Evolutionary conservation across 2,797 vertebrate genomes (phyloP).

Genomic region (Anguilla anguilla): DNA sequence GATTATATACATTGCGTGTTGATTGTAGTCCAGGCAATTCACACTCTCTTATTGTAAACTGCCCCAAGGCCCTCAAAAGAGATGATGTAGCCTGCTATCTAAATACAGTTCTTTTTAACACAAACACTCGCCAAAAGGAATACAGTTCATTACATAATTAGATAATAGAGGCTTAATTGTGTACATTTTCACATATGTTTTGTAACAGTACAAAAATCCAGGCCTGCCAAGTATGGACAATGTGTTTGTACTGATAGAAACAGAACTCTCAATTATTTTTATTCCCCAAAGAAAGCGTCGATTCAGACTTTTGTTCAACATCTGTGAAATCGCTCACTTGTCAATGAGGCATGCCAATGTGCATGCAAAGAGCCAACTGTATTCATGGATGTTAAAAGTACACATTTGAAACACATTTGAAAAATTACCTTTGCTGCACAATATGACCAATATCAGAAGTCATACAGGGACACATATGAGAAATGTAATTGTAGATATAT

Average conservation of each 20-base stretch:
- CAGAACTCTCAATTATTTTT: constrained; percentile 1
- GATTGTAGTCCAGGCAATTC: not conserved
- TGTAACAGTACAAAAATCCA: not conserved
- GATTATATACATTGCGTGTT: not conserved
- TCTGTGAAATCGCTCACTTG: constrained; percentile 48
- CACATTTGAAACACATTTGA: constrained; percentile 8
- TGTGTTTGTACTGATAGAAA: constrained; percentile 9
- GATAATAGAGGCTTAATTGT: not conserved
- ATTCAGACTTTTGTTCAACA: constrained; percentile 13
- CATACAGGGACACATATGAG: constrained; percentile 33
- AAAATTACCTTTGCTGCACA: constrained; percentile 32
- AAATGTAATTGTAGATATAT: not conserved
- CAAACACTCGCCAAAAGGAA: not conserved
- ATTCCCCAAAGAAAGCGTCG: constrained; percentile 1
- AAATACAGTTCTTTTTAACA: not conserved
- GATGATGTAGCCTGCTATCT: not conserved
- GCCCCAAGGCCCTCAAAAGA: not conserved
- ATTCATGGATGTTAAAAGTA: constrained; percentile 1
- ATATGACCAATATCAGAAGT: constrained; percentile 36
- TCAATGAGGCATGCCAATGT: constrained; percentile 41
- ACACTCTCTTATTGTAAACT: not conserved
- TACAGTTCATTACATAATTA: not conserved
- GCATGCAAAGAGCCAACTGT: constrained; percentile 17
- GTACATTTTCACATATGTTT: not conserved
- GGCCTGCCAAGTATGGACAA: constrained; percentile 7